These are phyloP conservation scores for Oryzias sinensis DNA, from an alignment of 2,797 vertebrate genomes.

Conservation along the genomic window DNA sequence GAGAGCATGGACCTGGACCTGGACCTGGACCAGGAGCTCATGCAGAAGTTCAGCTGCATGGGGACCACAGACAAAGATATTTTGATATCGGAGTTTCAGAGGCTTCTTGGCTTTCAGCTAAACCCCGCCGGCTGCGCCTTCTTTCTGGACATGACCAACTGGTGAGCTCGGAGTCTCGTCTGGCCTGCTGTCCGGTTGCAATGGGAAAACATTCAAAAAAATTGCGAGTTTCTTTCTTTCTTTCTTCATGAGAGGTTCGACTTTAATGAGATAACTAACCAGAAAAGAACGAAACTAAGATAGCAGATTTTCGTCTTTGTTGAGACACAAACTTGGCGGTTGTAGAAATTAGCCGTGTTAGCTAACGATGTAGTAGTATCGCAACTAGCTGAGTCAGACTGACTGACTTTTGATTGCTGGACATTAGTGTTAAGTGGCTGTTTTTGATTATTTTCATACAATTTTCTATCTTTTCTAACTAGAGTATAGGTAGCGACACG, in stretches of 20 bases:
- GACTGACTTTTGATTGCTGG: slow-evolving; percentile 34
- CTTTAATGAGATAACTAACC: fast-evolving
- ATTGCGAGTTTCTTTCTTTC: slow-evolving; percentile 5
- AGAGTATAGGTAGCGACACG: not conserved
- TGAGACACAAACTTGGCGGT: slow-evolving; percentile 7
- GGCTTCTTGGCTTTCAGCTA: slow-evolving; percentile 95
- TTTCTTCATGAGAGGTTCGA: not conserved
- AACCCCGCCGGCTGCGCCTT: slow-evolving; percentile 97
- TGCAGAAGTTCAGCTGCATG: slow-evolving; percentile 99
- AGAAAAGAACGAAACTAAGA: not conserved
- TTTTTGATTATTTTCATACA: too few relatives aligned
- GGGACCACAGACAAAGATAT: slow-evolving; percentile 97
- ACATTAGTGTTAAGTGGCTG: not conserved
- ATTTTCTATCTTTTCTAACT: too few relatives aligned
- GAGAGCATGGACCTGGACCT: slow-evolving; percentile 92
- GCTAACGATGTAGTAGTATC: slow-evolving; percentile 56
- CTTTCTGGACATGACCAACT: slow-evolving; percentile 99
- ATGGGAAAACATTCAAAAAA: slow-evolving; percentile 8
- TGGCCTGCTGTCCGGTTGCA: slow-evolving; percentile 45
- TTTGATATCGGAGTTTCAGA: slow-evolving; percentile 94
- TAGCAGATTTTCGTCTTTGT: not conserved
- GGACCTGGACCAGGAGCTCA: slow-evolving; percentile 93
- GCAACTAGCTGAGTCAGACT: slow-evolving; percentile 64
- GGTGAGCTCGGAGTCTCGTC: slow-evolving; percentile 82
- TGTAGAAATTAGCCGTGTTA: slow-evolving; percentile 22